phyloP scores from a whole-genome alignment of 2,797 vertebrate species.

The Coregonus sp. region DNA sequence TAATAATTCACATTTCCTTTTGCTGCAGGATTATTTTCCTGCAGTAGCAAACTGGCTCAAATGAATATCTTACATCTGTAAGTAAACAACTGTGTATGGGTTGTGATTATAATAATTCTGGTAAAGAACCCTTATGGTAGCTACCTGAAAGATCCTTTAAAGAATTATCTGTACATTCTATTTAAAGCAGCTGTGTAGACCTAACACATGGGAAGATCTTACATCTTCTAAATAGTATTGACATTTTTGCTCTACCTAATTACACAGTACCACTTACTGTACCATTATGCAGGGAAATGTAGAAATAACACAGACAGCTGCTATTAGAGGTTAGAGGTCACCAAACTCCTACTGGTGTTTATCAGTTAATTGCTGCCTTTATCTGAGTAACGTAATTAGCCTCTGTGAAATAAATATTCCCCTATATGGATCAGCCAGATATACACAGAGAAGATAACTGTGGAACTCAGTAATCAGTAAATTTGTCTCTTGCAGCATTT shows the following conservation, averaged over 20 bases:
- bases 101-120: too few species aligned
- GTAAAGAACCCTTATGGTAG: too few species aligned
- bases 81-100: too few species aligned
- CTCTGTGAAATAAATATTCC: slow-evolving; percentile 22
- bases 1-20: too few species aligned
- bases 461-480: slow-evolving; percentile 4
- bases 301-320: not conserved
- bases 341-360: slow-evolving; percentile 28
- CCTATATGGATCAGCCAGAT: slow-evolving; percentile 41
- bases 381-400: slow-evolving; percentile 42
- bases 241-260: not conserved
- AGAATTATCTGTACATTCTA: not conserved
- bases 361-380: slow-evolving; percentile 62
- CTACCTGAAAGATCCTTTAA: not conserved
- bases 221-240: not conserved
- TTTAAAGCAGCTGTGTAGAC: too few species aligned
- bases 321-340: not conserved
- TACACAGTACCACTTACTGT: not conserved
- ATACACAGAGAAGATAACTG: not conserved
- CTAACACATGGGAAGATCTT: too few species aligned
- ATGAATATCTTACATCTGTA: too few species aligned
- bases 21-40: too few species aligned
- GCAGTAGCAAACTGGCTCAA: too few species aligned
- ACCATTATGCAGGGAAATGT: not conserved
- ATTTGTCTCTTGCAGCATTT: slow-evolving; percentile 5